Base-by-base conservation (phyloP, 2,797 vertebrate genomes). In the Chloroceryle inda region DNA sequence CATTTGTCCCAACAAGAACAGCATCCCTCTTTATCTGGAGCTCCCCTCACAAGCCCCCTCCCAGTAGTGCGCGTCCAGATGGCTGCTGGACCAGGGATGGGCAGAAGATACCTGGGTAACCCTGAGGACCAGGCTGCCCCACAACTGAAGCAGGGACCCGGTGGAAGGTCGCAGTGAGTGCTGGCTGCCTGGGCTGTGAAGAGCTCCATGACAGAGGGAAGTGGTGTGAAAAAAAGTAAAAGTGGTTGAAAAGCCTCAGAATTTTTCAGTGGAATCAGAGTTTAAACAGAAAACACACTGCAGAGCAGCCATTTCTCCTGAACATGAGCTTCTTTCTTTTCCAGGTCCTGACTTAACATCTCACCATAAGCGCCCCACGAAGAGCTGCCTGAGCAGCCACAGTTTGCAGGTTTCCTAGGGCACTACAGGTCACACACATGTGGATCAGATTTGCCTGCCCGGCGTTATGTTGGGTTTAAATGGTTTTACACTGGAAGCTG, bases 401-500 rank as follows among this genome's bases (percentile, higher is more conserved):
- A 26, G 31, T 11, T 50, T 9, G 18, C 58, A 50, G 49, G 19
- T 26, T 81, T 66, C 71, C 78, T 45, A 11, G 73, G 40, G 44
- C 76, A 11, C 12, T 33, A 53, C 63, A 73, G 53, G 80, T 50
- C 68, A 31, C 80, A 63, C 67, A 27, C 55, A 1, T n/a, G 45
- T 27, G 79, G 47, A 79, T 95, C 69, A 15, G 53, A 16, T 83
- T 72, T 81, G 85, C 5, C 21, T 66, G 35, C 40, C 73, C 82
- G 69, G 31, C 5, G 4, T 27, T 69, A 22, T 7, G 7, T 4
- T 77, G 69, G 26, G 26, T 72, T 93, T 89, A 52, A 53, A 89
- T 47, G 50, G 22, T 33, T 96, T 91, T 85, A 16, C 40, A 13
- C 8, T 74, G 73, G 73, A 82, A 95, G 50, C 55, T 84, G 52